Percentiles rank a stretch among this genome's conserved stretches.
These are phyloP conservation scores for Puntigrus tetrazona DNA, from an alignment of 2,113 vertebrate genomes.

Conservation along the genomic window DNA sequence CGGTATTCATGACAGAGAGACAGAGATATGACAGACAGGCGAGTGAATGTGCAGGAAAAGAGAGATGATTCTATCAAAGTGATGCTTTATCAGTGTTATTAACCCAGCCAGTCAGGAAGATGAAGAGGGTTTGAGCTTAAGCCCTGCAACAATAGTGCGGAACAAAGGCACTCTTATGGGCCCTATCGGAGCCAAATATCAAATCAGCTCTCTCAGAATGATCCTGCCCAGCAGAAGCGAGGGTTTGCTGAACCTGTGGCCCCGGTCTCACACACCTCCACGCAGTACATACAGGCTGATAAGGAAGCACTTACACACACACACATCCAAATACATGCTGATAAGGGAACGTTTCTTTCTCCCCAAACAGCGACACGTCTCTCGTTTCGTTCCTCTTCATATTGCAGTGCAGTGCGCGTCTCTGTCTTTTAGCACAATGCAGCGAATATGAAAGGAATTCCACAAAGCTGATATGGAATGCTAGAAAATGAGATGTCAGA, in stretches of 20 bases:
- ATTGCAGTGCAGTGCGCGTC: neutral
- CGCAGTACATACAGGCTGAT: slow-evolving; percentile 47
- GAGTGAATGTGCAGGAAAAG: slow-evolving; percentile 58
- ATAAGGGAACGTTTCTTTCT: slow-evolving; percentile 51
- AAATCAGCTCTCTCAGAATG: slow-evolving; percentile 79
- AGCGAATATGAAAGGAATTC: slow-evolving; percentile 29
- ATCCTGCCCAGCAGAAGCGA: slow-evolving; percentile 76
- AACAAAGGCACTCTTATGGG: slow-evolving; percentile 81
- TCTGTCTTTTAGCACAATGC: slow-evolving; percentile 19
- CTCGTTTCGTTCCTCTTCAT: slow-evolving; percentile 28
- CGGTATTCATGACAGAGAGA: slow-evolving; percentile 44
- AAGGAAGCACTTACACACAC: slow-evolving; percentile 58
- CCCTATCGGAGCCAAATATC: slow-evolving; percentile 81
- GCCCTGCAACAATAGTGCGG: slow-evolving; percentile 76
- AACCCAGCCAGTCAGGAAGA: slow-evolving; percentile 76
- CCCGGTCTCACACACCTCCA: slow-evolving; percentile 38
- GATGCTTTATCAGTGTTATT: slow-evolving; percentile 80
- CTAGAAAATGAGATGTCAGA: slow-evolving; percentile 39
- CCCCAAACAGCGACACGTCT: slow-evolving; percentile 49
- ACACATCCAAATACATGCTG: slow-evolving; percentile 57
- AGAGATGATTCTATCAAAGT: slow-evolving; percentile 81
- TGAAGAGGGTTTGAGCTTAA: slow-evolving; percentile 81
- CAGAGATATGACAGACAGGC: slow-evolving; percentile 44
- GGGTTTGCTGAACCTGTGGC: slow-evolving; percentile 75
- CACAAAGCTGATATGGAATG: slow-evolving; percentile 8